Evolutionary conservation across 2,797 vertebrate species (phyloP).

Genomic region (Epinephelus awoara): DNA sequence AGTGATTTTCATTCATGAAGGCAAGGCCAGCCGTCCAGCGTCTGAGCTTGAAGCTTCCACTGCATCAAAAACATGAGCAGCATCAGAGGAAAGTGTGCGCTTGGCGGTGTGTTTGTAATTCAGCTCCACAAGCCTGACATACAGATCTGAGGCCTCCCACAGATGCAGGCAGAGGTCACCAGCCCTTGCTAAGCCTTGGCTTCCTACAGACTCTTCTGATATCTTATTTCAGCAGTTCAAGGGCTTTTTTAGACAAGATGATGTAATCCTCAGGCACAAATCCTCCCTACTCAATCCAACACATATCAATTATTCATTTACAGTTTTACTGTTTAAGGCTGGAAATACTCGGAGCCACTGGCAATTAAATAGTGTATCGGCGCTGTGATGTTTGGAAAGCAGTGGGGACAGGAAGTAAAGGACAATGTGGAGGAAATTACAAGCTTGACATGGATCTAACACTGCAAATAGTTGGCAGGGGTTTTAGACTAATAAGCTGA

Average conservation of each 20-base stretch:
- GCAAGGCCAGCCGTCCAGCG: constrained; percentile 19
- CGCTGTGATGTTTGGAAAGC: constrained; percentile 20
- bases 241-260: constrained; percentile 52
- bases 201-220: constrained; percentile 65
- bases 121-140: constrained; percentile 68
- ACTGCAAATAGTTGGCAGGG: constrained; percentile 13
- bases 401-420: constrained; percentile 27
- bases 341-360: constrained; percentile 25
- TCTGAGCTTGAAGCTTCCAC: constrained; percentile 41
- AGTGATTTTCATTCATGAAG: constrained; percentile 15
- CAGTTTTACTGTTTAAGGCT: constrained; percentile 15
- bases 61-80: constrained; percentile 31
- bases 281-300: constrained; percentile 22
- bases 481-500: background rate
- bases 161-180: constrained; percentile 71
- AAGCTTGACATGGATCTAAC: background rate
- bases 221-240: constrained; percentile 72
- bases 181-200: constrained; percentile 58
- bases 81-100: constrained; percentile 46
- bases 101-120: constrained; percentile 68
- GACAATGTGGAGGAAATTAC: constrained; percentile 34
- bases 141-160: constrained; percentile 78
- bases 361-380: constrained; percentile 29
- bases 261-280: constrained; percentile 59
- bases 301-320: constrained; percentile 31